phyloP scores from a whole-genome alignment of 2,888 invertebrate species.

The Stenotaenia linearis region DNA sequence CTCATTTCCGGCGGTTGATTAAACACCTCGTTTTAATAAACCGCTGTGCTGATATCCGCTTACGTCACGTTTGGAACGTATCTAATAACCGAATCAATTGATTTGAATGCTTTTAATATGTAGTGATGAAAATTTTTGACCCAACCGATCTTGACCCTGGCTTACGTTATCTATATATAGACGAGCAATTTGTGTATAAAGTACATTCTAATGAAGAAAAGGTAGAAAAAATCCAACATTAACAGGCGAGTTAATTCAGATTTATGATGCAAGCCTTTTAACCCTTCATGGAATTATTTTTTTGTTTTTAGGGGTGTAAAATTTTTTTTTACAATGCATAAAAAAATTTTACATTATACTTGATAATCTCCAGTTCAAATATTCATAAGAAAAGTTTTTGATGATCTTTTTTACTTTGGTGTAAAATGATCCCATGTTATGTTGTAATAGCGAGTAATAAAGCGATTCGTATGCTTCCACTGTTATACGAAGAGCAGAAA shows the following conservation, averaged over 20 bases:
- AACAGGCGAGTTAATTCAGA: background rate
- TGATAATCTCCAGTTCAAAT: background rate
- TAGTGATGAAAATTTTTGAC: too few relatives aligned
- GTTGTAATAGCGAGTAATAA: slow-evolving; percentile 4
- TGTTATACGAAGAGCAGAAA: background rate
- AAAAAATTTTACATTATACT: background rate
- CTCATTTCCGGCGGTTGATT: slow-evolving; percentile 3
- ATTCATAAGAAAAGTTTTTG: background rate
- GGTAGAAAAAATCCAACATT: background rate
- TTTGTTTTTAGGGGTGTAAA: background rate
- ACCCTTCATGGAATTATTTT: background rate
- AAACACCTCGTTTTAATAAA: background rate
- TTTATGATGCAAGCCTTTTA: background rate
- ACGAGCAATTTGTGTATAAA: slow-evolving; percentile 4
- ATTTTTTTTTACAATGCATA: background rate
- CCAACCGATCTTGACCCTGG: background rate
- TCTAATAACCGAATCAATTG: background rate
- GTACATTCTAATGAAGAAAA: background rate
- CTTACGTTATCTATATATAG: background rate
- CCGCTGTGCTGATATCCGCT: background rate
- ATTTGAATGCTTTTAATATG: too few relatives aligned
- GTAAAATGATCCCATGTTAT: background rate
- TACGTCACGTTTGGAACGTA: background rate
- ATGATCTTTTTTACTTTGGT: background rate
- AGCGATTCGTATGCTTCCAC: background rate